Evolutionary conservation across 2,797 vertebrate genomes (phyloP), one percentile per base, ranked within the genome.

Genomic region (Cyprinodon diabolis): DNA sequence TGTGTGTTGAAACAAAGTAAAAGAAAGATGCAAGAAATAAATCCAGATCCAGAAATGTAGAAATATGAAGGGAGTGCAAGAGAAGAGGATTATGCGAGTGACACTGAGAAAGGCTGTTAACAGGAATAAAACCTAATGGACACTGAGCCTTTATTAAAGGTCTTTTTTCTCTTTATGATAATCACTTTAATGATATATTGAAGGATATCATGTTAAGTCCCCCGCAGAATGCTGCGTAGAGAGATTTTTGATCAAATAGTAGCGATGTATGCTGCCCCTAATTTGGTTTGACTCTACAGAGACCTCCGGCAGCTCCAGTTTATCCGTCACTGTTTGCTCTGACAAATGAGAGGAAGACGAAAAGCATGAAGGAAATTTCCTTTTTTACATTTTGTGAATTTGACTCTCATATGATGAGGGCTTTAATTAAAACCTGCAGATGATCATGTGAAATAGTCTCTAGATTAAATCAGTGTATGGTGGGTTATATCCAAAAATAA

Each of bases 71-170:
- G 62, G 30, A 30, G 2, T 6, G 6, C 68, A 51, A 55, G 63
- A 40, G 54, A 62, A 48, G 13, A 68, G 11, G 65, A 11, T 51
- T 51, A 75, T 73, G 19, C 4, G 2, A 17, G 63, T 11, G 69
- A 72, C 40, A 35, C 35, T 0, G 45, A 30, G 49, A 21, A 66
- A 71, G 48, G 47, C 58, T 49, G 15, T 65, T 30, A 71, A 67
- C 74, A 69, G 57, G 68, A 71, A 77, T 66, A 43, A 78, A 45
- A 69, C 25, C 55, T 25, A 25, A 15, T 4, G 49, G 54, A 43
- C n/a, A 17, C 72, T 54, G 63, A 77, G 19, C 63, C 17, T 0
- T 63, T 63, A 14, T 17, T 12, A 6, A 13, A 11, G 0, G 58
- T 6, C 48, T 51, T 54, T 72, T 54, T 66, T 17, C 47, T 37